A percentile compares a stretch with the other conserved stretches of the same genome.
phyloP scores from a whole-genome alignment of 2,797 vertebrate genomes.

The Poeciliopsis presidionis region DNA sequence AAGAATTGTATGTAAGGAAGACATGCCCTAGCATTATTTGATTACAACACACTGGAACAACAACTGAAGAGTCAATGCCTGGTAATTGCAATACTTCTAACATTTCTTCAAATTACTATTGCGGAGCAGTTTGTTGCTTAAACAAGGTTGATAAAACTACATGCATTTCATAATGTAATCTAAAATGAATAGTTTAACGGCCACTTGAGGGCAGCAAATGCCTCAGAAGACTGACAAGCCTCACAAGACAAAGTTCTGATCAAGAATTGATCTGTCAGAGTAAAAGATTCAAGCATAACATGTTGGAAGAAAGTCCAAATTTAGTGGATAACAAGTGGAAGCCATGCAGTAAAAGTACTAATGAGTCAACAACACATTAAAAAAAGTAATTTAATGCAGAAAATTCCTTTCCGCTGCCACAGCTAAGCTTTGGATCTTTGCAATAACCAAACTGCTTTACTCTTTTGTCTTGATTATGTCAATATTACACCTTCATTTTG shows the following conservation, averaged over 20 bases:
- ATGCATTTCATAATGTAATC: background rate
- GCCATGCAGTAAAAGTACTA: background rate
- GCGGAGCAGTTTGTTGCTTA: background rate
- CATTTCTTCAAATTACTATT: background rate
- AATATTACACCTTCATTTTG: background rate
- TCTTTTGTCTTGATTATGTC: background rate
- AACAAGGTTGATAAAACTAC: background rate
- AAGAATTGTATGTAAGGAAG: background rate
- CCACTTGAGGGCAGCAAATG: constrained; percentile 16
- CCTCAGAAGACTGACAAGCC: background rate
- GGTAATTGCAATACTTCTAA: background rate
- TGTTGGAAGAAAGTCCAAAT: background rate
- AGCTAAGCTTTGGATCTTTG: background rate
- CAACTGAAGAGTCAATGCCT: background rate
- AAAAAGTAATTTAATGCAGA: background rate
- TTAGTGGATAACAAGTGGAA: background rate
- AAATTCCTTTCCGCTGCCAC: background rate
- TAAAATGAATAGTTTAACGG: background rate
- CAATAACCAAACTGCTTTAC: background rate
- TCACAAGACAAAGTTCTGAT: background rate
- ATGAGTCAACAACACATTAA: background rate
- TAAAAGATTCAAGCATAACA: background rate
- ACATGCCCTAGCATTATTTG: background rate
- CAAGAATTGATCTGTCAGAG: background rate
- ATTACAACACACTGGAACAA: background rate